Percentiles rank a stretch among this genome's conserved stretches.
Conservation (phyloP, 2,797 vertebrate species). For the Danio jaintianensis region DNA sequence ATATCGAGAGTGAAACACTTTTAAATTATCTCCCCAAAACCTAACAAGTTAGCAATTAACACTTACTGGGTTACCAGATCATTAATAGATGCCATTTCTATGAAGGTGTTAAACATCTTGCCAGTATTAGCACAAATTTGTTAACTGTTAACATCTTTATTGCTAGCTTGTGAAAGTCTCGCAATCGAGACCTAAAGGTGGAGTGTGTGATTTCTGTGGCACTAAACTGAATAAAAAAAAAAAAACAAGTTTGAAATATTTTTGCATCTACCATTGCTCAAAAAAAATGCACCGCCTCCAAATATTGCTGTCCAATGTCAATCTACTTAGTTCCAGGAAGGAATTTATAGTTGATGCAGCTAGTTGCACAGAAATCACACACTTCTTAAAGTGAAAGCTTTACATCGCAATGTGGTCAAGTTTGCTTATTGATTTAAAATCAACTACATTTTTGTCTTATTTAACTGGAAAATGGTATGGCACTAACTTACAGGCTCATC, state of each 20-base stretch:
- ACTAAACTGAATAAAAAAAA: not conserved
- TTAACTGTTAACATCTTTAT: not conserved
- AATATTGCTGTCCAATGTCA: not conserved
- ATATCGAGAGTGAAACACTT: not conserved
- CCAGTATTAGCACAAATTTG: not conserved
- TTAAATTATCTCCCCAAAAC: not conserved
- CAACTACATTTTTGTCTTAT: not conserved
- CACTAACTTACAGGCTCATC: constrained; percentile 6
- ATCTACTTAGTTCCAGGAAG: too few species aligned
- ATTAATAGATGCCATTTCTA: not conserved
- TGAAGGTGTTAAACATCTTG: constrained; percentile 1
- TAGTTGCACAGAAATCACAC: not conserved
- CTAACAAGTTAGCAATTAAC: constrained; percentile 11
- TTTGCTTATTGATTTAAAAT: not conserved
- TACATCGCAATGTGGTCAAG: not conserved
- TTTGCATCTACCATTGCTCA: not conserved
- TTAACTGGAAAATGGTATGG: not conserved
- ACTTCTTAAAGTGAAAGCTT: not conserved
- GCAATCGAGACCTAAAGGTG: not conserved
- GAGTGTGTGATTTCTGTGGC: not conserved
- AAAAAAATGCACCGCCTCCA: not conserved
- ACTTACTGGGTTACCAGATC: not conserved
- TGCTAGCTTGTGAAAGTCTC: not conserved
- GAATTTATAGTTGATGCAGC: not conserved
- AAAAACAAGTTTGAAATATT: not conserved